Conservation (phyloP, 35 echinoderm and acorn worm genomes). For the Eucidaris tribuloides region DNA sequence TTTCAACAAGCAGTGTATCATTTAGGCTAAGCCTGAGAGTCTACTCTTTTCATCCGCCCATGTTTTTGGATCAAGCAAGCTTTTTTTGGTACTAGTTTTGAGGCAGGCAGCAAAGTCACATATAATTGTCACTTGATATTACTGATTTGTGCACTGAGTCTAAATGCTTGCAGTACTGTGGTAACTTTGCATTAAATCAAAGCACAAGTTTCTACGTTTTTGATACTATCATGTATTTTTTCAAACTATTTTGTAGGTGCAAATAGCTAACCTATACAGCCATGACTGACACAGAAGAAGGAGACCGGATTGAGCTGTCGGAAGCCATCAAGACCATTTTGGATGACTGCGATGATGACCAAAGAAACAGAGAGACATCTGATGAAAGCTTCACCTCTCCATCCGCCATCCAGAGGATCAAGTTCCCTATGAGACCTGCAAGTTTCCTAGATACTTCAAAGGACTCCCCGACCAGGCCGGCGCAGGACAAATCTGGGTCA, state of each 20-base stretch:
- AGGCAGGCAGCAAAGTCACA: too few species aligned
- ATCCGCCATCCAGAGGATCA: background rate
- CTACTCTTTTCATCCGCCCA: too few species aligned
- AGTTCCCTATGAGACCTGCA: background rate
- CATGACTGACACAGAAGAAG: slow-evolving; percentile 5
- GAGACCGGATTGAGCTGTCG: slow-evolving; percentile 42
- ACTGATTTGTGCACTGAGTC: too few species aligned
- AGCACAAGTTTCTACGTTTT: too few species aligned
- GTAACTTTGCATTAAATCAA: too few species aligned
- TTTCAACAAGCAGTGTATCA: too few species aligned
- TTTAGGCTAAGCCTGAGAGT: too few species aligned
- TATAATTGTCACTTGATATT: too few species aligned
- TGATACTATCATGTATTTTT: too few species aligned
- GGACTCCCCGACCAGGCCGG: background rate
- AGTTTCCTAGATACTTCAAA: background rate
- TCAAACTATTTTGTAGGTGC: background rate
- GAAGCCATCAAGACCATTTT: slow-evolving; percentile 58
- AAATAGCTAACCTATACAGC: background rate
- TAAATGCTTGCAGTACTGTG: too few species aligned
- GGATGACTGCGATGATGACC: slow-evolving; percentile 22
- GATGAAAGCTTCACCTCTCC: background rate
- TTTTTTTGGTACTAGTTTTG: too few species aligned
- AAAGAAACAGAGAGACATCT: slow-evolving; percentile 7
- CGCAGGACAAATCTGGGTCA: background rate
- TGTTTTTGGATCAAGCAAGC: too few species aligned